A percentile compares a stretch with the other conserved stretches of the same genome.
Conservation (phyloP, 2,113 vertebrate species). For the Tauraco erythrolophus region DNA sequence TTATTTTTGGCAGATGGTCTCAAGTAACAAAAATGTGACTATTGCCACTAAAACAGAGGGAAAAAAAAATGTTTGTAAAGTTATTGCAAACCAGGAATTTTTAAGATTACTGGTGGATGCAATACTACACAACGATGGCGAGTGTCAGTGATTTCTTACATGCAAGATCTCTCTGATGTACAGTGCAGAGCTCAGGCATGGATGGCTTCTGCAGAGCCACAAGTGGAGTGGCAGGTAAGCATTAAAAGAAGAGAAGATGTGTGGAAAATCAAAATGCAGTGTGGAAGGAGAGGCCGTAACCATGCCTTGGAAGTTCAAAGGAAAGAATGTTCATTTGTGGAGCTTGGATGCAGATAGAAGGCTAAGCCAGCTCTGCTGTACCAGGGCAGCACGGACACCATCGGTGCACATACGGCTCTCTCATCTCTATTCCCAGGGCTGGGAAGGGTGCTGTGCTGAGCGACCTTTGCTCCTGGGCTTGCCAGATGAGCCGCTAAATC, state of each 20-base stretch:
- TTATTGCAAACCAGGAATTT: neutral
- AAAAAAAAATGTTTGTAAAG: neutral
- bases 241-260: neutral
- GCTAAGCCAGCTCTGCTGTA: neutral
- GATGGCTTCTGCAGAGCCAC: neutral
- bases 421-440: rapidly evolving
- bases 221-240: neutral
- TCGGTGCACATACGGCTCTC: neutral
- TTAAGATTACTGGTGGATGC: neutral
- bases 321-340: neutral
- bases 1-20: neutral
- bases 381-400: rapidly evolving
- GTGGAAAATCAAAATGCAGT: neutral
- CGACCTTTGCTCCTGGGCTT: neutral
- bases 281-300: neutral
- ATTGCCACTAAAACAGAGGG: neutral
- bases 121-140: neutral
- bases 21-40: neutral
- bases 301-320: neutral
- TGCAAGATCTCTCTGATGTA: neutral
- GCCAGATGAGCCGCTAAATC: rapidly evolving
- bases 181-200: neutral
- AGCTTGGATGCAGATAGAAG: neutral
- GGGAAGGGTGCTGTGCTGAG: neutral
- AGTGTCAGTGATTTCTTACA: neutral